Percentiles rank a stretch among this genome's conserved stretches.
These are phyloP conservation scores for Phyllopteryx taeniolatus DNA, from an alignment of 2,113 vertebrate species.

Conservation along the genomic window DNA sequence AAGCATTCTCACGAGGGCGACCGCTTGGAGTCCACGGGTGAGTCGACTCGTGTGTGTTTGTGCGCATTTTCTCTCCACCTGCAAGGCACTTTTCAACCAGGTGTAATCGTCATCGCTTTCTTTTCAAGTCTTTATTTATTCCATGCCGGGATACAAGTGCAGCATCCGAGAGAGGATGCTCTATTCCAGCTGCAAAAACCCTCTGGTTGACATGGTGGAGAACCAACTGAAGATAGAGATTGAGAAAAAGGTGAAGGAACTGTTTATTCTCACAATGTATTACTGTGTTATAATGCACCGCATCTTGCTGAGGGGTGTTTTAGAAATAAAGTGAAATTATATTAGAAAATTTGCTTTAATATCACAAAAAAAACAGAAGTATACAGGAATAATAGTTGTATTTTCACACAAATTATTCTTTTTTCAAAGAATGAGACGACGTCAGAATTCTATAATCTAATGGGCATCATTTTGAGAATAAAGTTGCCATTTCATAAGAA, in stretches of 20 bases:
- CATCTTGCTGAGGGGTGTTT: too few relatives aligned
- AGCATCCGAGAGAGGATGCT: conserved; percentile 96
- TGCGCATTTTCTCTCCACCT: background rate
- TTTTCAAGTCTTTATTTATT: conserved; percentile 93
- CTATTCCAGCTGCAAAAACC: conserved; percentile 96
- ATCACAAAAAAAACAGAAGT: too few relatives aligned
- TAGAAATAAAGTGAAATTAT: too few relatives aligned
- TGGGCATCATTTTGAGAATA: too few relatives aligned
- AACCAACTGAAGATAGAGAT: conserved; percentile 82
- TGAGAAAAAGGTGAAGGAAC: conserved; percentile 82
- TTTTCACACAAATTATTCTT: too few relatives aligned
- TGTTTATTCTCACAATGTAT: background rate
- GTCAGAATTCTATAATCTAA: too few relatives aligned
- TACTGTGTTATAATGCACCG: background rate
- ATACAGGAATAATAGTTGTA: too few relatives aligned
- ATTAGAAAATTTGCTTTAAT: too few relatives aligned
- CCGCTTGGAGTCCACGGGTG: conserved; percentile 93
- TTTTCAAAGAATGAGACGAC: too few relatives aligned
- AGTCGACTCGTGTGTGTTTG: background rate
- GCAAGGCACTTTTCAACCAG: rapidly evolving
- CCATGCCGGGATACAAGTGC: conserved; percentile 95
- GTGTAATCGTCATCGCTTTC: background rate
- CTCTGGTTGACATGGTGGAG: conserved; percentile 88
- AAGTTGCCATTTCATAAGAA: too few relatives aligned
- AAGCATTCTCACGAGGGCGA: conserved; percentile 95